phyloP scores from a whole-genome alignment of 2,888 invertebrate genomes.

The Heterodera filipjevi region DNA sequence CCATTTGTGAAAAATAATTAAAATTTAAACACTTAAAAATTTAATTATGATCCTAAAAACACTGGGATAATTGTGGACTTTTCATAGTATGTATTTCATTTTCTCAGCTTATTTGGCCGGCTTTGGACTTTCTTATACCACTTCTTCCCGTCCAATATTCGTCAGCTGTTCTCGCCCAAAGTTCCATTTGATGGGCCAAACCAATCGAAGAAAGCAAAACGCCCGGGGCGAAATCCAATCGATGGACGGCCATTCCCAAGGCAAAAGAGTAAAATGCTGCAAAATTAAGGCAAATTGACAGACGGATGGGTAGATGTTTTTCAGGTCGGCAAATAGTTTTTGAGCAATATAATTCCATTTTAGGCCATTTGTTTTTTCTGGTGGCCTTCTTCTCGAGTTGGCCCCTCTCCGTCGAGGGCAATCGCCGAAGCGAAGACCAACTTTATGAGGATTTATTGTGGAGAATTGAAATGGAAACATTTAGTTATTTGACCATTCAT shows the following conservation, averaged over 20 bases:
- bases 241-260: background rate
- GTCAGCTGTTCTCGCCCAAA: background rate
- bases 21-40: too few relatives aligned
- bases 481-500: background rate
- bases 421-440: constrained; percentile 46
- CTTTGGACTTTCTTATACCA: background rate
- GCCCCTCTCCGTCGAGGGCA: background rate
- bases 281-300: background rate
- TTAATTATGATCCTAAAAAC: too few relatives aligned
- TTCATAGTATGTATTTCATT: too few relatives aligned
- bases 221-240: background rate
- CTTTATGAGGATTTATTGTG: constrained; percentile 64
- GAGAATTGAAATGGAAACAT: background rate
- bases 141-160: background rate
- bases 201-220: background rate
- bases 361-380: background rate
- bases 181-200: background rate
- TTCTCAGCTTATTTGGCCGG: background rate
- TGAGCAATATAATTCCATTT: background rate
- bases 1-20: too few relatives aligned
- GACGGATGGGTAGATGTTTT: background rate
- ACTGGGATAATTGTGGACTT: too few relatives aligned
- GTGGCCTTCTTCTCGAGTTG: background rate
- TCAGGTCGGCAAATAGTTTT: background rate
- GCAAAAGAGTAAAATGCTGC: background rate